Percentiles rank a stretch among this genome's conserved stretches.
phyloP scores from a whole-genome alignment of 2,797 vertebrate species.

The Selene dorsalis region DNA sequence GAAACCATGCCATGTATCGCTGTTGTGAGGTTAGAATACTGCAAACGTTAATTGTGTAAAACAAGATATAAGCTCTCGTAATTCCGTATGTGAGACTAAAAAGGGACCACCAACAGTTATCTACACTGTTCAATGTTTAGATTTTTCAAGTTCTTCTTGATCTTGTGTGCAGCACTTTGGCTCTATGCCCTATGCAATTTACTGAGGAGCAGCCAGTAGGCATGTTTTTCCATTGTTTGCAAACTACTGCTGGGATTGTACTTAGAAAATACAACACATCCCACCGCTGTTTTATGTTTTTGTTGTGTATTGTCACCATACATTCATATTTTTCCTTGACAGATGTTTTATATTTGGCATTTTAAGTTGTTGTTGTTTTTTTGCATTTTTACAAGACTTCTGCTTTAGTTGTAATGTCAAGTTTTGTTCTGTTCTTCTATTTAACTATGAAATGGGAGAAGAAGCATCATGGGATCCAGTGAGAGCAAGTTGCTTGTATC shows the following conservation, averaged over 20 bases:
- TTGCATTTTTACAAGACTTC: too few species aligned
- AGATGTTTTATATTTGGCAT: background rate
- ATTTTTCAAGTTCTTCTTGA: background rate
- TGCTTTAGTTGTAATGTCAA: background rate
- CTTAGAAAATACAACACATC: background rate
- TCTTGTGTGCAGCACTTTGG: background rate
- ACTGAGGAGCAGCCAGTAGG: background rate
- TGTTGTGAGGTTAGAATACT: background rate
- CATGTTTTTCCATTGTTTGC: background rate
- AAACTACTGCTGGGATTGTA: background rate
- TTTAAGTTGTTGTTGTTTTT: too few species aligned
- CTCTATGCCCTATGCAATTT: background rate
- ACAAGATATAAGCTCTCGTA: background rate
- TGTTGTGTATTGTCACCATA: background rate
- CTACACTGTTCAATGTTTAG: background rate
- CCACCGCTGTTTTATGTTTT: background rate
- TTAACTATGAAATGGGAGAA: background rate
- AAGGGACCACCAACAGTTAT: too few species aligned
- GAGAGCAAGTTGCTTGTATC: slow-evolving; percentile 79
- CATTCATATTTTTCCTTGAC: background rate
- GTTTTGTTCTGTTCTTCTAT: background rate
- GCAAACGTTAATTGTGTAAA: background rate
- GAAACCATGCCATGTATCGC: rapidly evolving
- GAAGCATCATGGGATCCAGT: slow-evolving; percentile 80
- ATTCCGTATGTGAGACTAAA: background rate